Evolutionary conservation across 2,113 vertebrate genomes (phyloP), one percentile per base, ranked within the genome.

Genomic region (mouse (Mus musculus)): DNA sequence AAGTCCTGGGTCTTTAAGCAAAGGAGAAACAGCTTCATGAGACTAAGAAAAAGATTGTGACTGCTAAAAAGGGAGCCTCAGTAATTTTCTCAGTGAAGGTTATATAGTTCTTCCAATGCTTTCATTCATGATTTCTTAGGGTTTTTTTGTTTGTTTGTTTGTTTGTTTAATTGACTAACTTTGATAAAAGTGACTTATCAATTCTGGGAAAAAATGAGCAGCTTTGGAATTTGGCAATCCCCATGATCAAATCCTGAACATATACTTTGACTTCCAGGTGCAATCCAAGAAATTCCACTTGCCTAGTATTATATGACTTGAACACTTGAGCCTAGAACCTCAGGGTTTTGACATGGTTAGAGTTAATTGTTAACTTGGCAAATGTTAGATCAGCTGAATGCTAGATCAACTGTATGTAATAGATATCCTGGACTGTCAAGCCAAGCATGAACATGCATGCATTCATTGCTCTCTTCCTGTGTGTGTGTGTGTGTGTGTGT

Each of bases 201-300:
- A 88, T 56, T 17, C 39, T 76, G 12, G 24, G 11, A 86, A 89
- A 52, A 88, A 13, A 13, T 42, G 85, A 76, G 56, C 24, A 63
- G 46, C 77, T 94, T 59, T 91, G 3, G 46, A 91, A 94, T 73
- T 92, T 82, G 42, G 4, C 90, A 89, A 89, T 52, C 49, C 49
- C 89, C 7, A 63, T 63, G 61, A 56, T 96, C 49, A 91, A 81
- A 46, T 82, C 11, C 28, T 30, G 22, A 89, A 33, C 63, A 63
- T n/a, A 73, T 4, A n/a, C 17, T 19, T 72, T 72, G 10, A 9
- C n/a, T 22, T 81, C 46, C 12, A 82, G 76, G 9, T 84, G 2
- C 33, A 91, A 46, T 88, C 82, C 67, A 95, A 93, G 33, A 89
- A 81, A 59, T 84, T 90, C 28, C 82, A 39, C 67, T n/a, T 87